phyloP scores from a whole-genome alignment of 2,888 invertebrate genomes.

The Aleiodes alternator region DNA sequence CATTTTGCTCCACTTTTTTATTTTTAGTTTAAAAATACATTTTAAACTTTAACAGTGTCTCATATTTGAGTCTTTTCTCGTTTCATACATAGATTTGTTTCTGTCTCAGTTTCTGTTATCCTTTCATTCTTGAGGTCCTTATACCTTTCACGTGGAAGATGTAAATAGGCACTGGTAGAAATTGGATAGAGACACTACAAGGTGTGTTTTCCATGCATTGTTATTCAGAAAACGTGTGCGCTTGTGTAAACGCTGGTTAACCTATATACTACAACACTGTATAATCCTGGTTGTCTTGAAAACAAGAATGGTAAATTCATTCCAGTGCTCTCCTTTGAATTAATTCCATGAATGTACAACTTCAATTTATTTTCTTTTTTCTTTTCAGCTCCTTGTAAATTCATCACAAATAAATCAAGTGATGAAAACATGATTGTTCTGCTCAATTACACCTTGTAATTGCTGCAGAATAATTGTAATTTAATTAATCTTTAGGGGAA shows the following conservation, averaged over 20 bases:
- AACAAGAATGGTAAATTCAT: slow-evolving; percentile 18
- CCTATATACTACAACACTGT: slow-evolving; percentile 50
- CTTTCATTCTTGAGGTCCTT: slow-evolving; percentile 8
- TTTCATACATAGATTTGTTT: slow-evolving; percentile 9
- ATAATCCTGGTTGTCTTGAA: slow-evolving; percentile 28
- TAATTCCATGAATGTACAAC: slow-evolving; percentile 14
- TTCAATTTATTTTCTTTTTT: neutral
- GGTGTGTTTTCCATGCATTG: slow-evolving; percentile 63
- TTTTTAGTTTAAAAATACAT: too few relatives aligned
- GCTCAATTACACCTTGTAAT: too few relatives aligned
- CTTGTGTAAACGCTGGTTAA: slow-evolving; percentile 69
- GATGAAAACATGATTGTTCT: slow-evolving; percentile 5
- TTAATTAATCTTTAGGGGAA: too few relatives aligned
- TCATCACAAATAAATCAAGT: neutral
- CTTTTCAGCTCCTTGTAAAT: neutral
- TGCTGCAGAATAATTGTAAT: too few relatives aligned
- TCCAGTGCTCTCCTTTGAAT: slow-evolving; percentile 9
- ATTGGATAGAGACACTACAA: slow-evolving; percentile 31
- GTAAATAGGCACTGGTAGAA: slow-evolving; percentile 21
- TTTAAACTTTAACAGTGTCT: too few relatives aligned
- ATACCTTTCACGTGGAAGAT: slow-evolving; percentile 14
- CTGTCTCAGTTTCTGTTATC: neutral
- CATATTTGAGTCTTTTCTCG: neutral
- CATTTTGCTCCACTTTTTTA: too few relatives aligned
- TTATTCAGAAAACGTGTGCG: slow-evolving; percentile 66